These are phyloP conservation scores for Plecturocebus donacophilus DNA, from an alignment of 2,113 vertebrate species.

Conservation along the genomic window DNA sequence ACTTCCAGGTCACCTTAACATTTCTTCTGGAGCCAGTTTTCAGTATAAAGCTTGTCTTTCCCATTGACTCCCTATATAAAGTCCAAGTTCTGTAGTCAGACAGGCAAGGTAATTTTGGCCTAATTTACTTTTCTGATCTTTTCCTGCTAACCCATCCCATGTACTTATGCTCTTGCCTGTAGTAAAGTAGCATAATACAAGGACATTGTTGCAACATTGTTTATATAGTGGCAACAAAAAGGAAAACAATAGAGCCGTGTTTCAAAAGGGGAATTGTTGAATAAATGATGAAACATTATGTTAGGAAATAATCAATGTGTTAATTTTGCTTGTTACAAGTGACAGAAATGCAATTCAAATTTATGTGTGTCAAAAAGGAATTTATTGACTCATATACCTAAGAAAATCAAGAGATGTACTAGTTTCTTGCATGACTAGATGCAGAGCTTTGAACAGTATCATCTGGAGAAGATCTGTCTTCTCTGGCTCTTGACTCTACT, in stretches of 20 bases:
- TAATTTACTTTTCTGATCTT: constrained; percentile 28
- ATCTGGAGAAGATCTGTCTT: not conserved
- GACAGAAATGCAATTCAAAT: not conserved
- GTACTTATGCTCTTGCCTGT: not conserved
- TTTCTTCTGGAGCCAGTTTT: not conserved
- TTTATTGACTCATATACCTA: not conserved
- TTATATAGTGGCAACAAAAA: not conserved
- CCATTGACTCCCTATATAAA: not conserved
- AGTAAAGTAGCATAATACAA: not conserved
- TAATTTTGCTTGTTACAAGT: not conserved
- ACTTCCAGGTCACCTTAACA: not conserved
- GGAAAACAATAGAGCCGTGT: not conserved
- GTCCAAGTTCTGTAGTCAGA: not conserved
- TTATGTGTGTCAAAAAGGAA: not conserved
- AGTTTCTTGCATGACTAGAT: not conserved
- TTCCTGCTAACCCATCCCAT: not conserved
- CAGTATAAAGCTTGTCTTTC: not conserved
- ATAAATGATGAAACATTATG: not conserved
- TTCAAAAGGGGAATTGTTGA: constrained; percentile 7
- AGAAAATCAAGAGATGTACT: not conserved
- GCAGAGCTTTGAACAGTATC: not conserved
- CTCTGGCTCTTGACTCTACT: constrained; percentile 20
- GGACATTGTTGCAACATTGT: not conserved
- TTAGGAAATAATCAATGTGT: not conserved
- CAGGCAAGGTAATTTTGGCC: not conserved